Conservation (phyloP, 2,888 invertebrate species). For the Campaea margaritaria region DNA sequence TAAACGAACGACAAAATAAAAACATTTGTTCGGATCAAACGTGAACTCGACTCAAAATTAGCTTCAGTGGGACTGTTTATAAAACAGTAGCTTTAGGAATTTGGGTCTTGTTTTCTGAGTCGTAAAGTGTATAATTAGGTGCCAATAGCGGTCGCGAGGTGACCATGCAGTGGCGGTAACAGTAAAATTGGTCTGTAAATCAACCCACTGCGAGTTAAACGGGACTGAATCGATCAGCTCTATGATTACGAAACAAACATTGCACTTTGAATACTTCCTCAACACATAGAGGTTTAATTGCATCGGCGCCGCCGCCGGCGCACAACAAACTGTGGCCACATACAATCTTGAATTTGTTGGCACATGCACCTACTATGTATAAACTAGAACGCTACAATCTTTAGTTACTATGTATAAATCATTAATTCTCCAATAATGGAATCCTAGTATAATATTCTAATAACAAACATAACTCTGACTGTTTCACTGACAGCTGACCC, state of each 20-base stretch:
- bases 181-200: conserved; percentile 40
- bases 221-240: conserved; percentile 22
- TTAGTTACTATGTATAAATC: too few species aligned
- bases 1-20: conserved; percentile 28
- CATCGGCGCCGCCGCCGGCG: too few species aligned
- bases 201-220: conserved; percentile 26
- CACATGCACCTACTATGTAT: too few species aligned
- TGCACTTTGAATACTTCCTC: conserved; percentile 1
- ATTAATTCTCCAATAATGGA: too few species aligned
- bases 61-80: conserved; percentile 37
- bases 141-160: conserved; percentile 28
- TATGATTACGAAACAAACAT: conserved; percentile 26
- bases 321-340: too few species aligned
- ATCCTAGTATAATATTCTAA: too few species aligned
- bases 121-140: conserved; percentile 45
- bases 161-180: conserved; percentile 25
- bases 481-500: too few species aligned
- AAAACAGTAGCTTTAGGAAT: conserved; percentile 35
- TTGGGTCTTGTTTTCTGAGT: conserved; percentile 41
- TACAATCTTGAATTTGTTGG: too few species aligned
- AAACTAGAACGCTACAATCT: too few species aligned
- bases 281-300: background rate
- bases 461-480: too few species aligned
- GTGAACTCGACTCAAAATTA: conserved; percentile 33
- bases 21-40: conserved; percentile 37